phyloP scores from a whole-genome alignment of 2,113 vertebrate species.

The Albula glossodonta region DNA sequence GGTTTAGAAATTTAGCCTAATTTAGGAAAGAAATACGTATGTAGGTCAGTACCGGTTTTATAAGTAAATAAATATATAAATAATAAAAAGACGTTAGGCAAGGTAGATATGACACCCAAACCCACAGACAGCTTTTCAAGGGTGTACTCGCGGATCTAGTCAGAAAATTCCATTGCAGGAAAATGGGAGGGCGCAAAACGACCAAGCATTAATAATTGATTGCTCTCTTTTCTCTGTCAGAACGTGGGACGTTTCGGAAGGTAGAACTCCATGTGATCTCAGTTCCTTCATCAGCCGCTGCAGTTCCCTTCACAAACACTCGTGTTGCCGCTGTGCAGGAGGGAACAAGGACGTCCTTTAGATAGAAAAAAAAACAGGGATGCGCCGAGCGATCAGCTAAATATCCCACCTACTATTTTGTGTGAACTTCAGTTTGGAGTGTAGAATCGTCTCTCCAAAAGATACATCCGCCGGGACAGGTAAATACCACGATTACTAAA shows the following conservation, averaged over 20 bases:
- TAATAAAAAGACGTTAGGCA: not conserved
- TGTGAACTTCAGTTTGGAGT: constrained; percentile 55
- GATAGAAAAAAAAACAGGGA: constrained; percentile 57
- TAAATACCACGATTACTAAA: constrained; percentile 48
- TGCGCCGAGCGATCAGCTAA: constrained; percentile 60
- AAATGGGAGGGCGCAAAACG: constrained; percentile 43
- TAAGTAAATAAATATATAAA: not conserved
- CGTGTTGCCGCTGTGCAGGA: constrained; percentile 44
- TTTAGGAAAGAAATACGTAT: constrained; percentile 8
- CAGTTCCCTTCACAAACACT: constrained; percentile 50
- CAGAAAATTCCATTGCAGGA: constrained; percentile 35
- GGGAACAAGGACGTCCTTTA: constrained; percentile 70
- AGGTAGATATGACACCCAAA: not conserved
- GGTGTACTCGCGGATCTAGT: constrained; percentile 8
- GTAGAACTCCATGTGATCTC: constrained; percentile 58
- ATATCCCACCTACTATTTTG: constrained; percentile 41
- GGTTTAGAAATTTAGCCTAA: not conserved
- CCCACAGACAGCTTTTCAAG: constrained; percentile 20
- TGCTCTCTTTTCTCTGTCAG: constrained; percentile 49
- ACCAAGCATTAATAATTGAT: constrained; percentile 58
- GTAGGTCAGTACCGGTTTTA: constrained; percentile 4
- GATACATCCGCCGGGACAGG: constrained; percentile 59
- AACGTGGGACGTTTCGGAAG: constrained; percentile 55
- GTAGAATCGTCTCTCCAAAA: constrained; percentile 36
- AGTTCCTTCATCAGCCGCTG: constrained; percentile 54